phyloP scores from a whole-genome alignment of 2,888 invertebrate genomes.

The Zelleria hepariella region DNA sequence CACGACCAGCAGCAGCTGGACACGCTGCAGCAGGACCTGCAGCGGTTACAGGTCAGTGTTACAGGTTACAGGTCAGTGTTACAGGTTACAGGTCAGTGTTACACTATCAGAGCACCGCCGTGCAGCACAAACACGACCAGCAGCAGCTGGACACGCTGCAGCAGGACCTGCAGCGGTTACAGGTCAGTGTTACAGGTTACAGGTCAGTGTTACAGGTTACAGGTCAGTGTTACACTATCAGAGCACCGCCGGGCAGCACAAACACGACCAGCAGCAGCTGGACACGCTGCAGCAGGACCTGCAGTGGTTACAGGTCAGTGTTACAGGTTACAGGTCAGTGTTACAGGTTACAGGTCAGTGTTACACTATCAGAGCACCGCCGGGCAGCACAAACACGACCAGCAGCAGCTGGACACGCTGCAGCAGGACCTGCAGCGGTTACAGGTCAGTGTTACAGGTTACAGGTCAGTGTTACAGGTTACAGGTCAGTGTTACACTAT shows the following conservation, averaged over 20 bases:
- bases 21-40: slow-evolving; percentile 27
- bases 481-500: too few relatives aligned
- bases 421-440: slow-evolving; percentile 48
- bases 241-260: slow-evolving; percentile 76
- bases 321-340: not conserved
- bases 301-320: slow-evolving; percentile 61
- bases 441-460: slow-evolving; percentile 37
- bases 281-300: slow-evolving; percentile 35
- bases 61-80: too few relatives aligned
- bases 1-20: slow-evolving; percentile 75
- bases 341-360: too few relatives aligned
- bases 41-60: slow-evolving; percentile 59
- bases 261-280: slow-evolving; percentile 74
- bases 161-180: slow-evolving; percentile 49
- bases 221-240: too few relatives aligned
- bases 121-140: slow-evolving; percentile 77
- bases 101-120: slow-evolving; percentile 77
- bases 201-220: too few relatives aligned
- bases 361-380: slow-evolving; percentile 77
- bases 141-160: slow-evolving; percentile 54
- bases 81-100: too few relatives aligned
- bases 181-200: slow-evolving; percentile 35
- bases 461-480: too few relatives aligned
- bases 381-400: slow-evolving; percentile 78
- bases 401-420: slow-evolving; percentile 58